These are phyloP conservation scores for Drosophila littoralis DNA, from an alignment of 1,140 invertebrate genomes.

Conservation along the genomic window DNA sequence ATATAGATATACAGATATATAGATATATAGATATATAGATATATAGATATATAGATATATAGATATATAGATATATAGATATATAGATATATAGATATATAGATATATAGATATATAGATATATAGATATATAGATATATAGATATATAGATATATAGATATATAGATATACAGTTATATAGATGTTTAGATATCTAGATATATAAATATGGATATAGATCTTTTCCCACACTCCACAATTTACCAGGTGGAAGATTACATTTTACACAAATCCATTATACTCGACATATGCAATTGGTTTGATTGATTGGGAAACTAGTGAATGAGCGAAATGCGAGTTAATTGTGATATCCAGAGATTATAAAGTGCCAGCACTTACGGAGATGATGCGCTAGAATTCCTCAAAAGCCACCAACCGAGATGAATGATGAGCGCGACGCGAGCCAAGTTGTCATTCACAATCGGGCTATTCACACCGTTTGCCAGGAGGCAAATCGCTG, in stretches of 20 bases:
- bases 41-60: neutral
- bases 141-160: neutral
- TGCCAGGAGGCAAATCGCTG: conserved; percentile 10
- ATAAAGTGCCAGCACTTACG: conserved; percentile 28
- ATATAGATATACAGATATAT: neutral
- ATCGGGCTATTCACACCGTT: conserved; percentile 26
- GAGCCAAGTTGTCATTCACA: conserved; percentile 40
- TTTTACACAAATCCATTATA: neutral
- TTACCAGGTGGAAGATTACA: too few species aligned
- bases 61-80: neutral
- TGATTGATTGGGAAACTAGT: conserved; percentile 19
- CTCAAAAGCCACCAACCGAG: conserved; percentile 21
- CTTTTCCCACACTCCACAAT: too few species aligned
- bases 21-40: neutral
- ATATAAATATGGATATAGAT: conserved; percentile 5
- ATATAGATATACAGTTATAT: neutral
- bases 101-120: neutral
- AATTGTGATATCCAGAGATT: conserved; percentile 30
- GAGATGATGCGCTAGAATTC: conserved; percentile 35
- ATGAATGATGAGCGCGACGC: conserved; percentile 30
- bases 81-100: neutral
- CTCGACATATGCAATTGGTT: conserved; percentile 5
- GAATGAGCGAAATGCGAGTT: neutral
- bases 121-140: neutral
- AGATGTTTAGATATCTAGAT: neutral